A percentile compares a stretch with the other conserved stretches of the same genome.
Evolutionary conservation across 2,888 invertebrate species (phyloP).

Genomic region (Magallana nippona): DNA sequence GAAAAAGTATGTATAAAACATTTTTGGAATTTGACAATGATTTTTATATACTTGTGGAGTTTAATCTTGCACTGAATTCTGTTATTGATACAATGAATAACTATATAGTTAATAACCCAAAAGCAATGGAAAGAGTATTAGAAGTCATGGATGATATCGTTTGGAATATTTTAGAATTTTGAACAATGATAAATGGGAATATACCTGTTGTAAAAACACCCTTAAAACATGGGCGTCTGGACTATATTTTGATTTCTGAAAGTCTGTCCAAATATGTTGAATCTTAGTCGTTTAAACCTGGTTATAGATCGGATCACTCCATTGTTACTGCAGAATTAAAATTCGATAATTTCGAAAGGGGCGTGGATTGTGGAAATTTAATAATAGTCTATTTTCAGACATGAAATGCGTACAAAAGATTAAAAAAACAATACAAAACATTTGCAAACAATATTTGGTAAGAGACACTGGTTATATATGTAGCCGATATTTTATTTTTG

Average conservation of each 20-base stretch:
- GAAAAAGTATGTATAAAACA: neutral
- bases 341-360: neutral
- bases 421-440: too few relatives aligned
- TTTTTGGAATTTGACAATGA: too few relatives aligned
- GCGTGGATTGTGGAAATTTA: too few relatives aligned
- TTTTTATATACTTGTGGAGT: too few relatives aligned
- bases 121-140: constrained; percentile 11
- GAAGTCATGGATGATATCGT: constrained; percentile 25
- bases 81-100: neutral
- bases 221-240: constrained; percentile 30
- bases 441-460: constrained; percentile 2
- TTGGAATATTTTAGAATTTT: too few relatives aligned
- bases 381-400: too few relatives aligned
- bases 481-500: constrained; percentile 36
- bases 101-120: constrained; percentile 33
- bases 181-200: constrained; percentile 19
- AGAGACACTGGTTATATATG: neutral
- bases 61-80: neutral
- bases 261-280: constrained; percentile 12
- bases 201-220: constrained; percentile 32
- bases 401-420: neutral
- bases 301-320: constrained; percentile 42
- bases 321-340: constrained; percentile 4
- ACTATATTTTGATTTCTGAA: constrained; percentile 39
- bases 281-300: constrained; percentile 19